Evolutionary conservation across 2,797 vertebrate species (phyloP), one percentile per base, ranked within the genome.

Genomic region (Zalophus californianus): DNA sequence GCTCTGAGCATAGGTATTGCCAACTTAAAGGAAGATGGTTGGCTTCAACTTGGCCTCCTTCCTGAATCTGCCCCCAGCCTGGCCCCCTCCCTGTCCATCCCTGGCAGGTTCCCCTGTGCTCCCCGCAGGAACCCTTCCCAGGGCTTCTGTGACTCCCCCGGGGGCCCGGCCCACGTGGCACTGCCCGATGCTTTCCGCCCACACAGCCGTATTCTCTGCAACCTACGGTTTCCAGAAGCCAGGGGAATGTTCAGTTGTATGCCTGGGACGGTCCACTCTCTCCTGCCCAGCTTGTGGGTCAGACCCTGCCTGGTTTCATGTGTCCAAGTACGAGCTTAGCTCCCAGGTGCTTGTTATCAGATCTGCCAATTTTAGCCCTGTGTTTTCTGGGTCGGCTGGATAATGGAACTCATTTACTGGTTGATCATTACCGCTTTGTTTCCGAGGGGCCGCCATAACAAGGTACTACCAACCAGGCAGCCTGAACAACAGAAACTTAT

Each of bases 341-440:
- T 89, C 64, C 83, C 91, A 90, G 79, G 41, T 18, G 41, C 41
- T 41, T 58, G n/a, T 86, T 97, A 95, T 92, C 97, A 91, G 96
- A 95, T 97, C n/a, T 38, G 20, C 84, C 93, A 13, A 8, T 82
- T 94, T 95, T 96, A 96, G 95, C 88, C 23, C 21, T 4, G 48
- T 0, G 0, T 64, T 97, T 94, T 98, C 96, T 95, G 86, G 93
- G 97, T 94, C 95, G 96, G 62, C 41, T 58, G 10, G 91, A 82
- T 92, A 72, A 82, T 3, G 29, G 56, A 18, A 52, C 70, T 82
- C 35, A 4, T 16, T 64, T 86, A 7, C 72, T 0, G 7, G 52
- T 13, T 62, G 68, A 27, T 62, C 20, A 10, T 25, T 32, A 70
- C 4, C 0, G 1, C 38, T 80, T 66, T 52, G 35, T 41, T 73